These are phyloP conservation scores for Bursaphelenchus okinawaensis DNA, from an alignment of 2,888 invertebrate genomes.

Conservation along the genomic window DNA sequence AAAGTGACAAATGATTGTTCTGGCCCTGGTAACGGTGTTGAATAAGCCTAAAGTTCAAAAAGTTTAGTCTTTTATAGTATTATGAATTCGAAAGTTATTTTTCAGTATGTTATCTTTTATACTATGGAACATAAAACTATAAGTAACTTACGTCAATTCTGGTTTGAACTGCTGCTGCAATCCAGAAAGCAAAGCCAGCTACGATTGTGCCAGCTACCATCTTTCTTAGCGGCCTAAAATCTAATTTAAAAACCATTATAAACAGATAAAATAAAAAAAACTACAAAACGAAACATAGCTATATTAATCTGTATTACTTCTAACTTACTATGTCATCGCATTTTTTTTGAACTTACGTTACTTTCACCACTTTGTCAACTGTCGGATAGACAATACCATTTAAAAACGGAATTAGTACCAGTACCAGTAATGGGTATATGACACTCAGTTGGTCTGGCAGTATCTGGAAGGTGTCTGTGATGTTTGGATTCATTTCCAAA, in stretches of 20 bases:
- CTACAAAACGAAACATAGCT: too few relatives aligned
- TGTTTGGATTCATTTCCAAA: constrained; percentile 65
- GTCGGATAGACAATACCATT: constrained; percentile 52
- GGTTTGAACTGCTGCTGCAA: constrained; percentile 70
- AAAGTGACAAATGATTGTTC: not conserved
- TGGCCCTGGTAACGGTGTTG: not conserved
- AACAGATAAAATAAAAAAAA: too few relatives aligned
- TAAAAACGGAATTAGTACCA: constrained; percentile 60
- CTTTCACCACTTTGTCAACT: constrained; percentile 8
- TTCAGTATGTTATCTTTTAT: not conserved
- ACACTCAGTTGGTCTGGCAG: constrained; percentile 41
- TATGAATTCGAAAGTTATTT: too few relatives aligned
- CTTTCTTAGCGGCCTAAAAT: constrained; percentile 72
- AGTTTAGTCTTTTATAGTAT: too few relatives aligned
- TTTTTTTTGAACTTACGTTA: constrained; percentile 14
- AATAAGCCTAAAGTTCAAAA: not conserved
- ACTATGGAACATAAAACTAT: too few relatives aligned
- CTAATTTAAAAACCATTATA: not conserved
- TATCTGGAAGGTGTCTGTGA: constrained; percentile 26
- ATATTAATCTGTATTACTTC: not conserved
- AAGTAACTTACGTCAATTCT: constrained; percentile 19
- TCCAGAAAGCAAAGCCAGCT: constrained; percentile 74
- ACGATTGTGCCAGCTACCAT: constrained; percentile 78
- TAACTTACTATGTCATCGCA: too few relatives aligned
- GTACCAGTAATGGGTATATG: constrained; percentile 59